Percentiles rank a stretch among this genome's conserved stretches.
These are phyloP conservation scores for Nebria ingens DNA, from an alignment of 1,140 invertebrate genomes.

Conservation along the genomic window DNA sequence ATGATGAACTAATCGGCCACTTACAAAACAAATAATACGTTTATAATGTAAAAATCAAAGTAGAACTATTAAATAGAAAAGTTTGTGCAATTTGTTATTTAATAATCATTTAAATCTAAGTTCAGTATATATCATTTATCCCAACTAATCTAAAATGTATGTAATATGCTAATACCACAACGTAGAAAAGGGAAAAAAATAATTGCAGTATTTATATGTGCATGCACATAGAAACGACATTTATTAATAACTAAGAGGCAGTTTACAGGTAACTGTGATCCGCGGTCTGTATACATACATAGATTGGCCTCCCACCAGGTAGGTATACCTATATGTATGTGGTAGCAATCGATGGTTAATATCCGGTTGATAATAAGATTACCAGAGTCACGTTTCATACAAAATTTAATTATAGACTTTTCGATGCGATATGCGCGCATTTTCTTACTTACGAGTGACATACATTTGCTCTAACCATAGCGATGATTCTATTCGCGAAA, in stretches of 20 bases:
- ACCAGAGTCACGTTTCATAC: conserved; percentile 1
- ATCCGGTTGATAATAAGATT: conserved; percentile 5
- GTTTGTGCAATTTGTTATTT: no score
- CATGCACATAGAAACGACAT: neutral
- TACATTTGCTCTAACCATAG: neutral
- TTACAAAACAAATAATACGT: neutral
- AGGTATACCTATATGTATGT: no score
- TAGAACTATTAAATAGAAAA: no score
- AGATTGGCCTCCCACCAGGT: neutral
- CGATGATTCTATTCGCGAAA: neutral
- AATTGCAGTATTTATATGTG: neutral
- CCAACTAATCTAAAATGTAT: neutral
- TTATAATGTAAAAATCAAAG: neutral
- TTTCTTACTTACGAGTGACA: neutral
- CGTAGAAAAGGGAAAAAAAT: neutral
- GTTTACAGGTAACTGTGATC: neutral
- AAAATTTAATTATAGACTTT: neutral
- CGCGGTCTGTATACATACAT: neutral
- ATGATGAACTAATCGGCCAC: neutral
- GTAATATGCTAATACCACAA: neutral
- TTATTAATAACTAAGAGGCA: conserved; percentile 3
- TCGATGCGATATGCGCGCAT: neutral
- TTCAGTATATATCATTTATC: neutral
- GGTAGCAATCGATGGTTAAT: neutral
- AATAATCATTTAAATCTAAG: neutral